A percentile compares a stretch with the other conserved stretches of the same genome.
phyloP scores from a whole-genome alignment of 2,797 vertebrate genomes.

The Bovichtus variegatus region DNA sequence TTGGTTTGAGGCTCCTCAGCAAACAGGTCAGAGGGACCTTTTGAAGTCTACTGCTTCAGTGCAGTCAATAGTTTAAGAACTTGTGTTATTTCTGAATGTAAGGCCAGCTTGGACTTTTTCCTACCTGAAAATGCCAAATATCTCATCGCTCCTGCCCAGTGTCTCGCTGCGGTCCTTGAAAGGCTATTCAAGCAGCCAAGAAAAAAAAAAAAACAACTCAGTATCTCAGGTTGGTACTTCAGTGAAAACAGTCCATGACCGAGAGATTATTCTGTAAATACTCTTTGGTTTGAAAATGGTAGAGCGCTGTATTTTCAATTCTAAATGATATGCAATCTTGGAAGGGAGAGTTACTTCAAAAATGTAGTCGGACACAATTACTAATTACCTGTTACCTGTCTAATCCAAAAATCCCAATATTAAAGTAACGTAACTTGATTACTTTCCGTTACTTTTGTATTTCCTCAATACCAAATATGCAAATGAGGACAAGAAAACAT shows the following conservation, averaged over 20 bases:
- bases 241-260: slow-evolving; percentile 61
- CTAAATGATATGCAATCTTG: not conserved
- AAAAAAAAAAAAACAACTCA: slow-evolving; percentile 44
- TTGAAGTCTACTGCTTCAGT: slow-evolving; percentile 88
- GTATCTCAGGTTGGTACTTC: slow-evolving; percentile 61
- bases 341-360: no score
- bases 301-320: not conserved
- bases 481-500: no score
- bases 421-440: no score
- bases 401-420: no score
- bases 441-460: no score
- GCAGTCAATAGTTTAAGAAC: slow-evolving; percentile 91
- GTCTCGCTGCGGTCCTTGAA: slow-evolving; percentile 76
- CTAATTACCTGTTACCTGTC: no score
- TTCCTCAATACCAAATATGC: no score
- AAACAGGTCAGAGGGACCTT: slow-evolving; percentile 89
- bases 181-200: slow-evolving; percentile 70
- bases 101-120: slow-evolving; percentile 85
- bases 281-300: slow-evolving; percentile 42
- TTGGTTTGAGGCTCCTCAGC: slow-evolving; percentile 88
- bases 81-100: slow-evolving; percentile 89
- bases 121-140: slow-evolving; percentile 87
- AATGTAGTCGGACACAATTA: no score
- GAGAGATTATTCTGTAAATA: slow-evolving; percentile 64
- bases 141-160: slow-evolving; percentile 78